Conservation (phyloP, 2,797 vertebrate genomes). For the Enteromius unitaeniatus region DNA sequence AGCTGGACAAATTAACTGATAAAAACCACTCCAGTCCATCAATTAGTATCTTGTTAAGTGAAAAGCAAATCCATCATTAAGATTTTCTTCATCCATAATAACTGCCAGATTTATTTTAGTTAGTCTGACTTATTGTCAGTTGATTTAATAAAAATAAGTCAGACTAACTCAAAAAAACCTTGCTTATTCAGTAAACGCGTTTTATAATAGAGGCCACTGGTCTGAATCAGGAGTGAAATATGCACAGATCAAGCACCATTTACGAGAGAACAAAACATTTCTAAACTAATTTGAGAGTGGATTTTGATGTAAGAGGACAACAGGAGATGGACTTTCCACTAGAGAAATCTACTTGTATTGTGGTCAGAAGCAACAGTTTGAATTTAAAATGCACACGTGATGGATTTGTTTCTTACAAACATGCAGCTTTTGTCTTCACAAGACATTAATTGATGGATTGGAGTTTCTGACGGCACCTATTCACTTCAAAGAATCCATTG, state of each 20-base stretch:
- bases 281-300: background rate
- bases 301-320: background rate
- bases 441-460: background rate
- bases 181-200: too few species aligned
- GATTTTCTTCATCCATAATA: background rate
- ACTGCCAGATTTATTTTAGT: background rate
- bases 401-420: background rate
- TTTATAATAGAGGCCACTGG: background rate
- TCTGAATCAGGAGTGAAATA: background rate
- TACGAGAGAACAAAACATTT: background rate
- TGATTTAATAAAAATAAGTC: too few species aligned
- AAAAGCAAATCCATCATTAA: background rate
- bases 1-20: background rate
- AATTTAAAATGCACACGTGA: background rate
- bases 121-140: too few species aligned
- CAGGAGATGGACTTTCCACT: background rate
- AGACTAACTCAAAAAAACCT: too few species aligned
- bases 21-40: background rate
- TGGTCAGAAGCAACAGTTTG: background rate
- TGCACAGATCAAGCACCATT: background rate
- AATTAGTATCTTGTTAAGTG: background rate
- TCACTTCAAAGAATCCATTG: background rate
- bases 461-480: background rate
- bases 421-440: background rate
- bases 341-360: background rate